A percentile compares a stretch with the other conserved stretches of the same genome.
These are phyloP conservation scores for Uropetala carovei DNA, from an alignment of 2,888 invertebrate genomes.

Conservation along the genomic window DNA sequence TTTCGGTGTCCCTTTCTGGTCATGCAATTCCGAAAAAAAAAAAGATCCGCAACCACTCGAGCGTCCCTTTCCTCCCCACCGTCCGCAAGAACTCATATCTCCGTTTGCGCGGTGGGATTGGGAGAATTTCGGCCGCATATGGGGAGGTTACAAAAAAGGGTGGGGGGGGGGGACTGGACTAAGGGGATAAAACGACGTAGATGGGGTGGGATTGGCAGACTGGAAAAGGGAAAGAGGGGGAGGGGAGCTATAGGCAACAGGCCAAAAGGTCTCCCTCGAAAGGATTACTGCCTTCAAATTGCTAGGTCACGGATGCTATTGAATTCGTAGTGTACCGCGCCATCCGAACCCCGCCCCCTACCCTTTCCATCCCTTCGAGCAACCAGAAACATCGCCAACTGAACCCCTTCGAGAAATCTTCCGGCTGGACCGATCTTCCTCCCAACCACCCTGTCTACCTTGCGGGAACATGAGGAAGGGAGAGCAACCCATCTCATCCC, in stretches of 20 bases:
- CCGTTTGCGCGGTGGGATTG: no score
- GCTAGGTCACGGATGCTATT: constrained; percentile 3
- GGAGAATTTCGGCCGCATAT: no score
- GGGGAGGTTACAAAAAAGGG: no score
- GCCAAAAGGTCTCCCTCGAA: not conserved
- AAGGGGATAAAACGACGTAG: no score
- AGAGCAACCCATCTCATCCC: not conserved
- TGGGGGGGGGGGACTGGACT: no score
- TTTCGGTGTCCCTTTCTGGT: not conserved
- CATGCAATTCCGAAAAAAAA: no score
- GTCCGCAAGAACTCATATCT: not conserved
- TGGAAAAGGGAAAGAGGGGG: no score
- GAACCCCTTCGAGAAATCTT: not conserved
- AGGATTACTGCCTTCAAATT: constrained; percentile 9
- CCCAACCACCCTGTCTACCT: no score
- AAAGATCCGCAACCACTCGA: no score
- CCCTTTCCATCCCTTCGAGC: no score
- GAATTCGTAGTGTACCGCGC: constrained; percentile 1
- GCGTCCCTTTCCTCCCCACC: not conserved
- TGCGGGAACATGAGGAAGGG: not conserved
- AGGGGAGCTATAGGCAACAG: not conserved
- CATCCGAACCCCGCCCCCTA: not conserved
- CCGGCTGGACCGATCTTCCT: not conserved
- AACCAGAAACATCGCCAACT: not conserved
- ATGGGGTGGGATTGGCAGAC: no score